These are phyloP conservation scores for Trachelipus rathkii DNA, from an alignment of 1,140 invertebrate genomes.

Conservation along the genomic window DNA sequence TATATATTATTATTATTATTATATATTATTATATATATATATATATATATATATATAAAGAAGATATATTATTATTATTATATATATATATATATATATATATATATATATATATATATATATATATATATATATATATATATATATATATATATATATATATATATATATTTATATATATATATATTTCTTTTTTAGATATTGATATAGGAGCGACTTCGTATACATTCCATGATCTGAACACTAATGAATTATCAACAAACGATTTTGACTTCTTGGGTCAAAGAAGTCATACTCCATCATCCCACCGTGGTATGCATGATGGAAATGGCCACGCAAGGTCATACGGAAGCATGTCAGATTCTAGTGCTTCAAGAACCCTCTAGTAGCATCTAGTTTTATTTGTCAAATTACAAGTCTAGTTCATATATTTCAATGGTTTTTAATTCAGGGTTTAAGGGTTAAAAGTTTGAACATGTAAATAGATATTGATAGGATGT, in stretches of 20 bases:
- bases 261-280: not conserved
- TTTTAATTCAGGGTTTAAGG: no score
- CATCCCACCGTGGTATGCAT: not conserved
- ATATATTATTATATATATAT: not conserved
- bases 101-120: not conserved
- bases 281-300: not conserved
- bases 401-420: no score
- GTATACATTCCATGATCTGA: not conserved
- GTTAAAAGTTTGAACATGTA: no score
- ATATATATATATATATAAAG: slow-evolving; percentile 15
- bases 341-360: not conserved
- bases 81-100: slow-evolving; percentile 11
- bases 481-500: no score
- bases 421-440: no score
- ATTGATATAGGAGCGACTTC: not conserved
- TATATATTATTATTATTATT: no score
- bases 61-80: no score
- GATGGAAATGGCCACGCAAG: not conserved
- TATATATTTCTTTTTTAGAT: not conserved
- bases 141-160: slow-evolving; percentile 15
- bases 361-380: not conserved
- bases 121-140: not conserved
- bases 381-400: no score
- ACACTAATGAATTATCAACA: not conserved
- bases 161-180: slow-evolving; percentile 11